A percentile compares a stretch with the other conserved stretches of the same genome.
phyloP scores from a whole-genome alignment of 2,797 vertebrate species.

The Sebastes hopkinsi region DNA sequence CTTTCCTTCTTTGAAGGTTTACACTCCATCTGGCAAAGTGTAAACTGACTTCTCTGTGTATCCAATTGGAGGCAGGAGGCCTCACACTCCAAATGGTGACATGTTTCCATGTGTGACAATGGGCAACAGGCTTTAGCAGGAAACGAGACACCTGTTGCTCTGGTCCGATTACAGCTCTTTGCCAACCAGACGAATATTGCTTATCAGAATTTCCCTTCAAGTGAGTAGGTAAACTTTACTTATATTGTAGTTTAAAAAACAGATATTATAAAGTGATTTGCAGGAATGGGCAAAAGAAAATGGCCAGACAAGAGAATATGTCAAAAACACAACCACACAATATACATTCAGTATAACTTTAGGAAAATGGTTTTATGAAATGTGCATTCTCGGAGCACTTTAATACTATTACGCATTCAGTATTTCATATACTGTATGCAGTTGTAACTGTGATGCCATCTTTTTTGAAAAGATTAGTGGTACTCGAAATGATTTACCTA shows the following conservation, averaged over 20 bases:
- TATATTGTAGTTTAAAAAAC: not conserved
- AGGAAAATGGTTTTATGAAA: not conserved
- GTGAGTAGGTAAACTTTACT: not conserved
- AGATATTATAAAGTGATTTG: not conserved
- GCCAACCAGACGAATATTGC: constrained; percentile 65
- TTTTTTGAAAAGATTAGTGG: not conserved
- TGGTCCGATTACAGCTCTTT: constrained; percentile 50
- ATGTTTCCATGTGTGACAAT: constrained; percentile 61
- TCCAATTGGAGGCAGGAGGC: constrained; percentile 43
- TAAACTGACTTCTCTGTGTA: constrained; percentile 31
- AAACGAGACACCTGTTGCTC: constrained; percentile 72
- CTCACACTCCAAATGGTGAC: constrained; percentile 51
- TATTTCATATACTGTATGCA: not conserved
- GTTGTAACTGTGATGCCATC: not conserved
- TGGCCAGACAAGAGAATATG: not conserved
- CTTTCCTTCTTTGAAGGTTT: constrained; percentile 10
- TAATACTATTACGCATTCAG: not conserved
- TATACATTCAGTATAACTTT: not conserved
- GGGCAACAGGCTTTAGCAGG: constrained; percentile 57
- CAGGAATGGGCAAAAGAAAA: not conserved
- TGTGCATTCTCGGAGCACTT: not conserved
- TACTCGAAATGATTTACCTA: not conserved
- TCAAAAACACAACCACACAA: not conserved
- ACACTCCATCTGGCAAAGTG: constrained; percentile 50
- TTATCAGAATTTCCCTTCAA: constrained; percentile 57